Base-by-base conservation (phyloP, 2,888 invertebrate genomes). In the Clitarchus hookeri region DNA sequence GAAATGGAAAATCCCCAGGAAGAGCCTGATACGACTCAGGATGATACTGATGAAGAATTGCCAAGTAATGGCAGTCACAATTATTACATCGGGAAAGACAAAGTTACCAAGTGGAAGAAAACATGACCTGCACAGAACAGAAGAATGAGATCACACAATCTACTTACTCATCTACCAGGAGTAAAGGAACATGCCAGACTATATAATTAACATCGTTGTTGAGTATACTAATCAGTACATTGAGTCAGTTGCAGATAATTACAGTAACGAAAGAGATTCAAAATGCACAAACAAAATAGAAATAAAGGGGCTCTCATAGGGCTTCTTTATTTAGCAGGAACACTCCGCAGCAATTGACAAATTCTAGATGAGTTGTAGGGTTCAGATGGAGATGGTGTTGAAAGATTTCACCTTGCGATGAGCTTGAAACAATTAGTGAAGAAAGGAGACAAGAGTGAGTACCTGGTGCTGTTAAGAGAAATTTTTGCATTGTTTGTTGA, bases 401-500 rank as follows among this genome's bases (percentile, higher is more conserved):
- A 65, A n/a, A 65, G 65, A 23, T 65, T 65, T 65, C n/a, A 3
- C n/a, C 65, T 65, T 8, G 65, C 16, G n/a, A 65, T 65, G 65
- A 65, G 16, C 65, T 65, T 65, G 23, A 65, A n/a, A 65, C n/a
- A n/a, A 86, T 86, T n/a, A 85, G 88, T 82, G 86, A 85, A 25
- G 86, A 88, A 82, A 48, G 88, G 65, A 86, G 85, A 87, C 78
- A 86, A 85, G n/a, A 44, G 83, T 36, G 88, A 89, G 86, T 84
- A 86, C 80, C 84, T 48, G 89, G 88, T 78, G 86, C 88, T 82
- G 87, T 36, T 89, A 78, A 86, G 86, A 44, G n/a, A 86, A 53
- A 87, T 89, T 86, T 89, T 89, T 86, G 80, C 88, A 36, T 86
- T 87, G 84, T 89, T 89, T 88, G 87, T 88, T n/a, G 80, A 87